phyloP scores from a whole-genome alignment of 2,113 vertebrate genomes.

The Gymnorhina tibicen region DNA sequence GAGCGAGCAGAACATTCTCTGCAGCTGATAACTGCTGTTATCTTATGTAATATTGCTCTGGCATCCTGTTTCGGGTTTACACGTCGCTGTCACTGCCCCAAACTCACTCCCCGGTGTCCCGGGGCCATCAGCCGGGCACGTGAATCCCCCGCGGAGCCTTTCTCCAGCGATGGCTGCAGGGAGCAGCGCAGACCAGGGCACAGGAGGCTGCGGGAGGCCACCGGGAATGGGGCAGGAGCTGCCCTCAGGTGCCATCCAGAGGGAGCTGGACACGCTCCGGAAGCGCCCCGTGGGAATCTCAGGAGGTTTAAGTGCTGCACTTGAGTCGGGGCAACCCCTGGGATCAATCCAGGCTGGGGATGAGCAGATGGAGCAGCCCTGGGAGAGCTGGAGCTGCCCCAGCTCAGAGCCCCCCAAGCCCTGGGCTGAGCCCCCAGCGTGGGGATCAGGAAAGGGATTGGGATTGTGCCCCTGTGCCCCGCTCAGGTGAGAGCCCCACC shows the following conservation, averaged over 20 bases:
- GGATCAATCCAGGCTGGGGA: neutral
- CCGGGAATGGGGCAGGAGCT: neutral
- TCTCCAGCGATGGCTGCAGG: neutral
- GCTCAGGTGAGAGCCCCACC: neutral
- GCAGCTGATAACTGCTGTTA: neutral
- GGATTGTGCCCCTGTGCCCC: neutral
- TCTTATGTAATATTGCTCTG: neutral
- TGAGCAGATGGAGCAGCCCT: neutral
- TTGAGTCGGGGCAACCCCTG: accelerated
- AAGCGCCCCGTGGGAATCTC: accelerated
- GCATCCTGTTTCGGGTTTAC: conserved; percentile 37
- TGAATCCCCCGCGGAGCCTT: neutral
- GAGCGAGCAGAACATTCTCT: conserved; percentile 37
- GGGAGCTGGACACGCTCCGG: neutral
- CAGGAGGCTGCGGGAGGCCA: neutral
- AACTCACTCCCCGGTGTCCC: neutral
- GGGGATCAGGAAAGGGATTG: neutral
- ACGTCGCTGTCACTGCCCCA: neutral
- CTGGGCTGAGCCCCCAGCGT: neutral
- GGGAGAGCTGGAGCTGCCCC: neutral
- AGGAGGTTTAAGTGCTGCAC: accelerated
- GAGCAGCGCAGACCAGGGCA: neutral
- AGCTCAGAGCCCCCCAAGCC: neutral
- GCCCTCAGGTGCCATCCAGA: neutral
- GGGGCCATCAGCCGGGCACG: neutral